Conservation (phyloP, 2,113 vertebrate species). For the Indri indri region DNA sequence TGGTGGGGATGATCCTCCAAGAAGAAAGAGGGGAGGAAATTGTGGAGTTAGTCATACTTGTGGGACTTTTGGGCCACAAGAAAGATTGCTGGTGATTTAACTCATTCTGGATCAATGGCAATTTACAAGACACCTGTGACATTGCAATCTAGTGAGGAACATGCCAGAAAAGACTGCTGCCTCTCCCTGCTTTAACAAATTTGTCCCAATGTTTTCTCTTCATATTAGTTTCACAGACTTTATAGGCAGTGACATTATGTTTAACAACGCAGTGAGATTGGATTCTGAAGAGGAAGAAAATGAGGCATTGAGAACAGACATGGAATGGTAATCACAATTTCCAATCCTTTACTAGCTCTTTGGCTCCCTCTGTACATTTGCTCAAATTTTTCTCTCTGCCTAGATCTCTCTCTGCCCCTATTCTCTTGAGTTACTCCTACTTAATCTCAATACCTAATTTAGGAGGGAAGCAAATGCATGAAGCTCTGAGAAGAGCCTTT, state of each 20-base stretch:
- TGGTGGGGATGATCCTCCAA: neutral
- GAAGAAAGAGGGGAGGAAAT: neutral
- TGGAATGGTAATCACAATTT: neutral
- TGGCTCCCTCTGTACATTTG: neutral
- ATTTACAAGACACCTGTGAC: neutral
- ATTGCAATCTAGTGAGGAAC: neutral
- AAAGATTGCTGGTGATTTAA: neutral
- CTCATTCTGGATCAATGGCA: neutral
- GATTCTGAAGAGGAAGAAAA: neutral
- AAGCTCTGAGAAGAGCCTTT: neutral
- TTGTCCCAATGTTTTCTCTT: neutral
- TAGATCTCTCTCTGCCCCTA: neutral
- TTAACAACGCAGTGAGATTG: neutral
- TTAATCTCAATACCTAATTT: neutral
- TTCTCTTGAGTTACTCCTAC: neutral
- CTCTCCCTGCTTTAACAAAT: neutral
- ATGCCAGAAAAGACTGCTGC: neutral
- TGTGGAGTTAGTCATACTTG: neutral
- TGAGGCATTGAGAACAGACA: too few species aligned
- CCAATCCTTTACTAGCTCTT: neutral
- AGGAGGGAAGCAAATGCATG: neutral
- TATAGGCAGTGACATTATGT: too few species aligned
- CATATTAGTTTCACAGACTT: neutral
- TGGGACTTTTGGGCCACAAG: neutral
- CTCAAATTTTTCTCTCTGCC: neutral